These are phyloP conservation scores for Sylvia atricapilla DNA, from an alignment of 2,113 vertebrate species.

Conservation along the genomic window DNA sequence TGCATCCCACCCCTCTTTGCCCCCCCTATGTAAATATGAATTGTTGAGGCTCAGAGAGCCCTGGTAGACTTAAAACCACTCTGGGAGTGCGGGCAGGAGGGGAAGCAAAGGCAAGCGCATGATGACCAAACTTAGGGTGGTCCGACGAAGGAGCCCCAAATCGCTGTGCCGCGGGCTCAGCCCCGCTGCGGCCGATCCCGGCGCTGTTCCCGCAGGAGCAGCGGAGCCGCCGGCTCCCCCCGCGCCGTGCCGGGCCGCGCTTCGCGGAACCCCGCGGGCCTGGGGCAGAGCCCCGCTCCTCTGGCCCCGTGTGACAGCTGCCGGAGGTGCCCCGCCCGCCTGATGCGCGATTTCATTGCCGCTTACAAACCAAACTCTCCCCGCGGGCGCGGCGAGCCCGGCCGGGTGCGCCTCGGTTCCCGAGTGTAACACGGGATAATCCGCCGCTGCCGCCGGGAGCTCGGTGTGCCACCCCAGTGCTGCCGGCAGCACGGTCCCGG, in stretches of 20 bases:
- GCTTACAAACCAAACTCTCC: rapidly evolving
- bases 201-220: not conserved
- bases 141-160: not conserved
- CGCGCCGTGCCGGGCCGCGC: rapidly evolving
- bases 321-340: not conserved
- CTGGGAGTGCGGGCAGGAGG: not conserved
- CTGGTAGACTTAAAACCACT: not conserved
- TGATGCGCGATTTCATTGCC: rapidly evolving
- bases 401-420: not conserved
- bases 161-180: not conserved
- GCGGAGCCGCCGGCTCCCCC: not conserved
- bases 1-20: not conserved
- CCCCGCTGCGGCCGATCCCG: rapidly evolving
- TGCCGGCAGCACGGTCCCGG: not conserved
- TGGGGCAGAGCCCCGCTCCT: not conserved
- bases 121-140: not conserved
- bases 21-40: not conserved
- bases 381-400: not conserved
- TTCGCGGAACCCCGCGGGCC: not conserved
- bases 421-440: not conserved
- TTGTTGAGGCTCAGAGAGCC: not conserved
- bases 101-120: not conserved
- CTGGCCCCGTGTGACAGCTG: not conserved
- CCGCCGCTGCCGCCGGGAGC: not conserved
- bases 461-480: not conserved